Evolutionary conservation across 2,113 vertebrate species (phyloP).

Genomic region (Trochalopteron elliotii): DNA sequence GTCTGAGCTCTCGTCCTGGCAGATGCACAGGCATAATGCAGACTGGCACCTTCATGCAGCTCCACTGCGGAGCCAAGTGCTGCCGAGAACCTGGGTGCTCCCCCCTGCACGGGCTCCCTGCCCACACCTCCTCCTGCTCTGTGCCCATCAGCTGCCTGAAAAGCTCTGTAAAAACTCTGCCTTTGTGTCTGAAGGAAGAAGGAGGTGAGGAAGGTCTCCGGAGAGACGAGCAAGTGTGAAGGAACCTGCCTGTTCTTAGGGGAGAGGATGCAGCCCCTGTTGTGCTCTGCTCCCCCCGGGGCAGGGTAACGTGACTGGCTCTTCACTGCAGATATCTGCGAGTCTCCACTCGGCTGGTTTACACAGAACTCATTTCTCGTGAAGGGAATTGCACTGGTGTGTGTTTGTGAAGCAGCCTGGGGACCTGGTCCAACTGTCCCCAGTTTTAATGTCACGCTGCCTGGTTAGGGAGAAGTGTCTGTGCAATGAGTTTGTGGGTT

Average conservation of each 20-base stretch:
- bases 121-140: neutral
- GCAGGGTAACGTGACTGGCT: neutral
- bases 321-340: neutral
- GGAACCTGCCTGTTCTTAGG: neutral
- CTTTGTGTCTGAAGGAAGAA: neutral
- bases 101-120: neutral
- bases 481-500: neutral
- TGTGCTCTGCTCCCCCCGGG: neutral
- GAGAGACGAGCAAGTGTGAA: neutral
- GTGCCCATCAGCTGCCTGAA: neutral
- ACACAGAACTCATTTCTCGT: neutral
- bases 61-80: neutral
- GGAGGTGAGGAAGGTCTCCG: neutral
- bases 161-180: neutral
- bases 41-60: neutral
- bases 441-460: neutral
- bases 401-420: constrained; percentile 15
- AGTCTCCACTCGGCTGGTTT: neutral
- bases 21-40: neutral
- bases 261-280: neutral
- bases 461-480: neutral
- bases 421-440: constrained; percentile 12
- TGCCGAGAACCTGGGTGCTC: neutral
- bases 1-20: neutral
- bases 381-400: neutral